These are phyloP conservation scores for Pomacea canaliculata DNA, from an alignment of 2,888 invertebrate species.

Conservation along the genomic window DNA sequence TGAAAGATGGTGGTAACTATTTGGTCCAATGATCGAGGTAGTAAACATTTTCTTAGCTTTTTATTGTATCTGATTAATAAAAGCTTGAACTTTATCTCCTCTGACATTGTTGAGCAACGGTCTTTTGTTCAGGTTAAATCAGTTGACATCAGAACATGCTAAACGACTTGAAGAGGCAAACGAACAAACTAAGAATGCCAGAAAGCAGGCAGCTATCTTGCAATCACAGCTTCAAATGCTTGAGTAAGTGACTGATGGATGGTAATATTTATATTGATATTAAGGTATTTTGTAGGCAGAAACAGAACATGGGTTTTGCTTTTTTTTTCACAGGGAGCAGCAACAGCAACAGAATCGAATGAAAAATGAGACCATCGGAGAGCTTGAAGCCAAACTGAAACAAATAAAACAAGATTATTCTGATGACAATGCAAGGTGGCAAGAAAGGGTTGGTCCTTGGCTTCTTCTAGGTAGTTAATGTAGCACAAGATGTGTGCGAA, in stretches of 20 bases:
- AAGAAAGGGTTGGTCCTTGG: conserved; percentile 42
- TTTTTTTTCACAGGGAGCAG: conserved; percentile 42
- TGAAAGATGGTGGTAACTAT: too few relatives aligned
- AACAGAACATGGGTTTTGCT: too few relatives aligned
- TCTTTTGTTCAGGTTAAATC: conserved; percentile 41
- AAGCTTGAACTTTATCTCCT: too few relatives aligned
- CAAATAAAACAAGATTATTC: conserved; percentile 45
- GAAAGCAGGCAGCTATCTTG: conserved; percentile 50
- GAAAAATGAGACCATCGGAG: conserved; percentile 49
- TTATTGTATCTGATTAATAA: too few relatives aligned
- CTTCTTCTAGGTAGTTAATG: too few relatives aligned
- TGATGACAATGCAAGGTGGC: conserved; percentile 51
- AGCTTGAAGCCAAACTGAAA: conserved; percentile 52
- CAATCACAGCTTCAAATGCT: conserved; percentile 55
- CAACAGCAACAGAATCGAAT: conserved; percentile 50
- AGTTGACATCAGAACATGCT: conserved; percentile 54
- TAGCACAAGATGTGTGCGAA: neutral
- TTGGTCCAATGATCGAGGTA: too few relatives aligned
- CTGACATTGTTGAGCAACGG: too few relatives aligned
- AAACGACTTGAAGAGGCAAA: conserved; percentile 48
- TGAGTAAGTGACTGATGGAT: conserved; percentile 45
- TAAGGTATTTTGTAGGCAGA: too few relatives aligned
- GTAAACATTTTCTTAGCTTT: too few relatives aligned
- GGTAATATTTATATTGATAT: too few relatives aligned
- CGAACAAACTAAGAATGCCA: conserved; percentile 53